phyloP scores from a whole-genome alignment of 2,888 invertebrate species.

The Synergus itoensis region DNA sequence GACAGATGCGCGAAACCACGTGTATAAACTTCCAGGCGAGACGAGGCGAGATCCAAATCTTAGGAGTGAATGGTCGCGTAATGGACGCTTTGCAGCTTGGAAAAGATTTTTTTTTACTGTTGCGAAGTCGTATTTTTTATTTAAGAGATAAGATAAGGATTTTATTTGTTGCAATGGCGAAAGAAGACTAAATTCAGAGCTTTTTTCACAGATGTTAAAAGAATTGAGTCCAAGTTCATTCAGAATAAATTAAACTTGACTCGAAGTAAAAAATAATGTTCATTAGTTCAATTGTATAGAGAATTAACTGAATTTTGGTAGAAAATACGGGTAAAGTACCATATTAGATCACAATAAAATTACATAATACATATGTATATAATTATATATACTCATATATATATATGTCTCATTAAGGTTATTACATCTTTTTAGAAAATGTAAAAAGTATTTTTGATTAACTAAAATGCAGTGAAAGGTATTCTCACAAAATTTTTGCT shows the following conservation, averaged over 20 bases:
- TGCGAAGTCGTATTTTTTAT: background rate
- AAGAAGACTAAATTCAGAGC: background rate
- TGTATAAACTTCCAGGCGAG: conserved; percentile 21
- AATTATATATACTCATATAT: no score
- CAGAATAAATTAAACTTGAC: no score
- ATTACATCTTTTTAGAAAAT: no score
- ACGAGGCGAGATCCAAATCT: conserved; percentile 31
- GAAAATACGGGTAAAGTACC: background rate
- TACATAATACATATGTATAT: no score
- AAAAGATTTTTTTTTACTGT: conserved; percentile 21
- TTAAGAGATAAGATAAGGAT: background rate
- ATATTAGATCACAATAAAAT: no score
- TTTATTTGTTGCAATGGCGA: background rate
- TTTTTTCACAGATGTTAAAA: background rate
- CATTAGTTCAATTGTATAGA: no score
- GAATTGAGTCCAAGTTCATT: background rate
- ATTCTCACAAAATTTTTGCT: background rate
- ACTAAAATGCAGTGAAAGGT: background rate
- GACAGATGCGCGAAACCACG: conserved; percentile 35
- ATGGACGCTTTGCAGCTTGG: conserved; percentile 28
- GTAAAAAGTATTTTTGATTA: no score
- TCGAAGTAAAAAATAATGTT: no score
- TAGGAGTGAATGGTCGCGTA: conserved; percentile 33
- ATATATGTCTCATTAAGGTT: no score
- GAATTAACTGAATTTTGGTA: no score